These are phyloP conservation scores for Antennarius striatus DNA, from an alignment of 2,113 vertebrate genomes.

Conservation along the genomic window DNA sequence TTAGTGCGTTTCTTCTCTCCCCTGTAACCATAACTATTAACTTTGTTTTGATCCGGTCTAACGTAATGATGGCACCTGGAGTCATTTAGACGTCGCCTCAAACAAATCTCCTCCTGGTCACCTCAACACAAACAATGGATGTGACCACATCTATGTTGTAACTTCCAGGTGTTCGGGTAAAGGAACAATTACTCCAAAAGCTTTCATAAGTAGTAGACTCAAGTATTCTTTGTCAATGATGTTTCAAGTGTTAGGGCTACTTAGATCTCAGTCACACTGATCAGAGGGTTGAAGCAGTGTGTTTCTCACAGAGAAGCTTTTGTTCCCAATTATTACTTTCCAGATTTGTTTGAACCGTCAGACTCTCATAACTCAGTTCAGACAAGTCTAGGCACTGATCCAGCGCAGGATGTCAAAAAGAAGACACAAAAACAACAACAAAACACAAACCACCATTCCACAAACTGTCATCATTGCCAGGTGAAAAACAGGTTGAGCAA, in stretches of 20 bases:
- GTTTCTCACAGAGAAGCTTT: not conserved
- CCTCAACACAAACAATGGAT: conserved; percentile 11
- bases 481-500: conserved; percentile 46
- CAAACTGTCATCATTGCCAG: conserved; percentile 14
- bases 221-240: not conserved
- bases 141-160: conserved; percentile 5
- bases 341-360: conserved; percentile 26
- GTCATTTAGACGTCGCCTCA: conserved; percentile 1
- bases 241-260: not conserved
- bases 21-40: not conserved
- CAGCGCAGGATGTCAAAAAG: not conserved
- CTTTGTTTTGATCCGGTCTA: not conserved
- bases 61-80: not conserved
- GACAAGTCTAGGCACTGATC: conserved; percentile 27
- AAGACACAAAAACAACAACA: conserved; percentile 16
- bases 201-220: conserved; percentile 6
- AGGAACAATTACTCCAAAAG: conserved; percentile 3
- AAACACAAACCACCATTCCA: conserved; percentile 8
- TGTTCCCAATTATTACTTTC: conserved; percentile 15
- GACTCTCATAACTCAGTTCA: conserved; percentile 5
- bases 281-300: not conserved
- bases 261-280: conserved; percentile 8
- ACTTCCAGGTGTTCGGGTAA: conserved; percentile 22
- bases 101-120: not conserved
- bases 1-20: not conserved